phyloP scores from a whole-genome alignment of 2,797 vertebrate species.

The Etheostoma perlongum region DNA sequence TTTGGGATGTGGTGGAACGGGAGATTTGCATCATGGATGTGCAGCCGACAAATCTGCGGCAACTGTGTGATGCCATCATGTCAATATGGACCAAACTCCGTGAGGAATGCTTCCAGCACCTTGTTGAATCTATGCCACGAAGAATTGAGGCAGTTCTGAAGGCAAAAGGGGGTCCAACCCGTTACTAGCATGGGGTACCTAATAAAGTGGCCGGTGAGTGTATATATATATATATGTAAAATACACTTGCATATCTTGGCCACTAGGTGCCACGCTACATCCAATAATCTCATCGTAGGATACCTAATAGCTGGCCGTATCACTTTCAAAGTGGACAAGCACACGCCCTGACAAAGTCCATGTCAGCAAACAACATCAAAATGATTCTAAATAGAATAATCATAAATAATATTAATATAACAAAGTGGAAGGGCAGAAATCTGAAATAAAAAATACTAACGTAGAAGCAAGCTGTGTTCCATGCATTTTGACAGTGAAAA shows the following conservation, averaged over 20 bases:
- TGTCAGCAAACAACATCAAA: not conserved
- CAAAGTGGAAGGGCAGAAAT: not conserved
- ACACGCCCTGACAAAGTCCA: not conserved
- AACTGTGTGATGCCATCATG: no score
- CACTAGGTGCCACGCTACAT: constrained; percentile 73
- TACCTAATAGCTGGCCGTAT: not conserved
- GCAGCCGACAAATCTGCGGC: no score
- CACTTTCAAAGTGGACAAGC: not conserved
- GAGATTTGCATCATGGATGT: no score
- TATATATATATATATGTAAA: not conserved
- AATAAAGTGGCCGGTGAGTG: no score
- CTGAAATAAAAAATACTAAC: not conserved
- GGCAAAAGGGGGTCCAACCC: no score
- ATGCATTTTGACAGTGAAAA: not conserved
- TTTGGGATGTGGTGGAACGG: no score
- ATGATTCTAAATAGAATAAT: not conserved
- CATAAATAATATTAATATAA: not conserved
- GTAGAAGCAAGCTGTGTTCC: not conserved
- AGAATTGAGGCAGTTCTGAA: no score
- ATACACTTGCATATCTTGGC: constrained; percentile 19
- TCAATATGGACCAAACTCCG: no score
- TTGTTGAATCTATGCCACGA: no score
- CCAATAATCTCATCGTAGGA: constrained; percentile 27
- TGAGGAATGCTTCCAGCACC: no score
- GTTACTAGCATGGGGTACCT: no score